These are phyloP conservation scores for Neolamprologus kungweensis DNA, from an alignment of 2,113 vertebrate species.

Conservation along the genomic window DNA sequence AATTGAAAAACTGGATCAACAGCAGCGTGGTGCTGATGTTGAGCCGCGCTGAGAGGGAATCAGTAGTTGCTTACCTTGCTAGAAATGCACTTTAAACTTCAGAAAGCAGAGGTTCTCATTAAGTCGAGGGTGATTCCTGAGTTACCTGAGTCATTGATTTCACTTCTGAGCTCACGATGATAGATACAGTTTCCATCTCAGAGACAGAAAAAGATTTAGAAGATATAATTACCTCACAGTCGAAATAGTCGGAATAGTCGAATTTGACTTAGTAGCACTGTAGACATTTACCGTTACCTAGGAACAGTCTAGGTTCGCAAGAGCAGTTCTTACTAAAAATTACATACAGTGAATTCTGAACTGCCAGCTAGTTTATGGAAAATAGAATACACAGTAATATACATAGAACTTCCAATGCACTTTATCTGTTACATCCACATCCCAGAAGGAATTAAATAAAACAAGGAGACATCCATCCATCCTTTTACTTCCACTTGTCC, in stretches of 20 bases:
- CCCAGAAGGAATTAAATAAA: background rate
- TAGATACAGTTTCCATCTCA: background rate
- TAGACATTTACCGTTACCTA: background rate
- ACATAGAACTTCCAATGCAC: background rate
- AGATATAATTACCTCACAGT: background rate
- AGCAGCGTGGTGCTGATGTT: background rate
- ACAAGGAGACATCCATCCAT: background rate
- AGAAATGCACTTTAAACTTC: background rate
- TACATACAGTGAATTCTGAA: background rate
- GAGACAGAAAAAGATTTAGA: background rate
- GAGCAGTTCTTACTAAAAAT: background rate
- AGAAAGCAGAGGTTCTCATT: background rate
- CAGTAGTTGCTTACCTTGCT: background rate
- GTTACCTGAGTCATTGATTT: background rate
- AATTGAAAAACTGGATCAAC: conserved; percentile 12
- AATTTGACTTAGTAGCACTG: background rate
- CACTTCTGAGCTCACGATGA: background rate
- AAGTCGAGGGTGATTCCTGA: background rate
- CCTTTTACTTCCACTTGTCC: background rate
- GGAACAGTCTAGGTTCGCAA: background rate
- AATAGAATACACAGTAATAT: background rate
- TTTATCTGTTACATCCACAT: background rate
- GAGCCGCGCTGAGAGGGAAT: background rate
- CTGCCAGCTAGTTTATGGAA: background rate
- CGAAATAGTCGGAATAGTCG: rapidly evolving